phyloP scores from a whole-genome alignment of 23 tunicate genomes.

The Phallusia fumigata region DNA sequence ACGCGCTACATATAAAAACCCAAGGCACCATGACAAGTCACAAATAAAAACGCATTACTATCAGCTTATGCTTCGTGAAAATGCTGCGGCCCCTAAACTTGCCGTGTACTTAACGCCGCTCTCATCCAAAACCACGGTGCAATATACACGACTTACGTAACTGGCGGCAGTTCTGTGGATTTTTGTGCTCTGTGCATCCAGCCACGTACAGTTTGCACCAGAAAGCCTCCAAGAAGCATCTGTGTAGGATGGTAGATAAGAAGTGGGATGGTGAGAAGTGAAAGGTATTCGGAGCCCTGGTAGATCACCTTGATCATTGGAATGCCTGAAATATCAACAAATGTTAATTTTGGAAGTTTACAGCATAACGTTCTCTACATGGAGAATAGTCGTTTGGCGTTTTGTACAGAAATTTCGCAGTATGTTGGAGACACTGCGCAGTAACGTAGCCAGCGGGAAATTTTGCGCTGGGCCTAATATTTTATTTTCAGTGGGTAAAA shows the following conservation, averaged over 20 bases:
- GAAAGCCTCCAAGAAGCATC: slow-evolving; percentile 83
- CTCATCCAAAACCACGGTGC: background rate
- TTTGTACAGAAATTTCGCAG: no score
- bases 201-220: slow-evolving; percentile 66
- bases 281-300: slow-evolving; percentile 63
- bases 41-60: background rate
- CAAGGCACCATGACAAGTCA: background rate
- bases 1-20: background rate
- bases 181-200: slow-evolving; percentile 73
- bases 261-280: slow-evolving; percentile 83
- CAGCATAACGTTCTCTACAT: no score
- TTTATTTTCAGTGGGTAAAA: no score
- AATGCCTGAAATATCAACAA: no score
- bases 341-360: no score
- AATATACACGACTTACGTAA: background rate
- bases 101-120: background rate
- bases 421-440: no score
- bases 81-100: background rate
- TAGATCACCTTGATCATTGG: slow-evolving; percentile 98
- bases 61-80: background rate
- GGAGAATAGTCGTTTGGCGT: no score
- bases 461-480: no score
- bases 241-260: slow-evolving; percentile 96
- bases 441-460: no score
- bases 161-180: slow-evolving; percentile 5